Conservation (phyloP, 2,797 vertebrate species). For the Pachyuromys duprasi region DNA sequence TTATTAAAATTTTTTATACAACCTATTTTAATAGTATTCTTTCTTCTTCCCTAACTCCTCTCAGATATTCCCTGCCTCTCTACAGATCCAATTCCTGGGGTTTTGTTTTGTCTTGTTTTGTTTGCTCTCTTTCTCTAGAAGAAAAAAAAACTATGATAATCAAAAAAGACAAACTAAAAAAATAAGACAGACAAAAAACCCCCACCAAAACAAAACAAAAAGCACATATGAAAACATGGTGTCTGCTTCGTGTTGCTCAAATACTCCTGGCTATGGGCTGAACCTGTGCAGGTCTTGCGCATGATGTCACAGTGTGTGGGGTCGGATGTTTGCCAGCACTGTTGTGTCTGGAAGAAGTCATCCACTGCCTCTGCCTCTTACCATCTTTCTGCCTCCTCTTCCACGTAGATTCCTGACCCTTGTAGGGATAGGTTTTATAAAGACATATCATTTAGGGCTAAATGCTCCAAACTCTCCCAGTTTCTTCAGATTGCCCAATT, state of each 20-base stretch:
- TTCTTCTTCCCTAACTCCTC: neutral
- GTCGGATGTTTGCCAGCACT: neutral
- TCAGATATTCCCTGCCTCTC: neutral
- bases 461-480: no score
- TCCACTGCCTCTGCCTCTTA: neutral
- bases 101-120: no score
- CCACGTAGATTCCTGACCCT: neutral
- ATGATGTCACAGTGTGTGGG: neutral
- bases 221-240: neutral
- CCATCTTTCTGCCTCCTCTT: neutral
- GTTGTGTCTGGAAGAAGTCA: neutral
- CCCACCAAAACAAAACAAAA: neutral
- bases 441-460: no score
- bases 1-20: neutral
- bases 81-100: no score
- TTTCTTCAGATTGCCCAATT: neutral
- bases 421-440: neutral
- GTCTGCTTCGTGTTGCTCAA: no score
- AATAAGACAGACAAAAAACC: neutral
- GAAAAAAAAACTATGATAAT: neutral
- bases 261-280: neutral
- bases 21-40: neutral
- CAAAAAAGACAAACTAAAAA: neutral
- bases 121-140: neutral
- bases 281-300: no score